phyloP scores from a whole-genome alignment of 2,797 vertebrate genomes.

The Peromyscus melanophrys region DNA sequence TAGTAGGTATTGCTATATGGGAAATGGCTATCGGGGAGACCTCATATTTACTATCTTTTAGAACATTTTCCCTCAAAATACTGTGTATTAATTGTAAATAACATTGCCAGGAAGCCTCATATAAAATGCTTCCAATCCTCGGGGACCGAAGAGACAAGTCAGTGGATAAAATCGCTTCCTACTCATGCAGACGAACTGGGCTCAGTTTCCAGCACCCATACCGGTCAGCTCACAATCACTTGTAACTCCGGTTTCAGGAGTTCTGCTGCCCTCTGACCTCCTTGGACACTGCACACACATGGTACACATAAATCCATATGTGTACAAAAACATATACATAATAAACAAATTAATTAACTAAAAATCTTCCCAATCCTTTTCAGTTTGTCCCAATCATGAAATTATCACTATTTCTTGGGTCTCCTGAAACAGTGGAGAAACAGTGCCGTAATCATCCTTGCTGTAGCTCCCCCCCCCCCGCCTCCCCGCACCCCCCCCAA shows the following conservation, averaged over 20 bases:
- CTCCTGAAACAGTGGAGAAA: background rate
- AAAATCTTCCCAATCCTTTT: background rate
- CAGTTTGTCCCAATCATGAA: background rate
- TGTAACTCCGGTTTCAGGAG: background rate
- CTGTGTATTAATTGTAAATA: background rate
- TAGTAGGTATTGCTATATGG: background rate
- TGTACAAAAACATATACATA: too few species aligned
- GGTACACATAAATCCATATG: background rate
- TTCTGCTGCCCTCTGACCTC: background rate
- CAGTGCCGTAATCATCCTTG: background rate
- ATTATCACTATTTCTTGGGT: background rate
- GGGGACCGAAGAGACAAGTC: too few species aligned
- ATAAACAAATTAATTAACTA: too few species aligned
- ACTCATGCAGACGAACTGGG: background rate
- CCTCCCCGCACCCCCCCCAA: background rate
- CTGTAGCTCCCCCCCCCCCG: background rate
- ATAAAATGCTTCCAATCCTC: background rate
- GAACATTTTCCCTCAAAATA: background rate
- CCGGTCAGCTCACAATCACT: background rate
- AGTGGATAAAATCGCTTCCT: too few species aligned
- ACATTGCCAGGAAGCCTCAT: conserved; percentile 34
- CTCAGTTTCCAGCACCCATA: background rate
- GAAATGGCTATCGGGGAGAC: background rate
- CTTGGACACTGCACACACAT: background rate
- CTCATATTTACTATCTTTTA: background rate